Evolutionary conservation across 2,888 invertebrate species (phyloP).

Genomic region (Pseudococcus viburni): DNA sequence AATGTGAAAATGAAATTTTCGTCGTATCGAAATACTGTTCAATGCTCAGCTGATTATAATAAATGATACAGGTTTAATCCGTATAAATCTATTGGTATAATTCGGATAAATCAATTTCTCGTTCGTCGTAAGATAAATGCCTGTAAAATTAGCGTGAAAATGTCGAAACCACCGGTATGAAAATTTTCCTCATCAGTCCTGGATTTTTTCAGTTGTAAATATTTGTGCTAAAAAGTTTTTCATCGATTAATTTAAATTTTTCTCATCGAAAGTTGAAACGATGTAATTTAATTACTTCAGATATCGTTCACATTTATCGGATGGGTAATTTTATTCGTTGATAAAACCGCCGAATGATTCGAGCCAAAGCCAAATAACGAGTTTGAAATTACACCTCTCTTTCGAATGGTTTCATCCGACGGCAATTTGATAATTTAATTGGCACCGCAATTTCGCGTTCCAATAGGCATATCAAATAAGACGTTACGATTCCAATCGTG

Average conservation of each 20-base stretch:
- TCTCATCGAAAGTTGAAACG: not conserved
- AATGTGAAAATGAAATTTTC: conserved; percentile 37
- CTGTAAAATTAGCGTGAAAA: conserved; percentile 16
- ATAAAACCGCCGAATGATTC: not conserved
- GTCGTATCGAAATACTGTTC: not conserved
- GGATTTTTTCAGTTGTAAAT: not conserved
- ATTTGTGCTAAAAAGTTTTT: not conserved
- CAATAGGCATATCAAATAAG: not conserved
- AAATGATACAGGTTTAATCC: not conserved
- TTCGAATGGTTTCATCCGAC: not conserved
- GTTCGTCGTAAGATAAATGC: not conserved
- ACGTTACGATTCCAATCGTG: not conserved
- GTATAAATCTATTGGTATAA: conserved; percentile 9
- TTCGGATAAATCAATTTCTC: conserved; percentile 39
- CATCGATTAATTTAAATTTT: not conserved
- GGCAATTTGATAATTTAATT: not conserved
- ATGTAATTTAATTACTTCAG: no score
- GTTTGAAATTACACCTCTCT: not conserved
- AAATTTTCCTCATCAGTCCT: not conserved
- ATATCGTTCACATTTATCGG: not conserved
- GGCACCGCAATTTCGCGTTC: not conserved
- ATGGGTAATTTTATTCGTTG: not conserved
- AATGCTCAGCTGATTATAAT: not conserved
- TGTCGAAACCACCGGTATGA: not conserved
- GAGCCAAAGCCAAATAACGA: not conserved